Evolutionary conservation across 2,797 vertebrate species (phyloP), one percentile per base, ranked within the genome.

Genomic region (Chrysolophus pictus): DNA sequence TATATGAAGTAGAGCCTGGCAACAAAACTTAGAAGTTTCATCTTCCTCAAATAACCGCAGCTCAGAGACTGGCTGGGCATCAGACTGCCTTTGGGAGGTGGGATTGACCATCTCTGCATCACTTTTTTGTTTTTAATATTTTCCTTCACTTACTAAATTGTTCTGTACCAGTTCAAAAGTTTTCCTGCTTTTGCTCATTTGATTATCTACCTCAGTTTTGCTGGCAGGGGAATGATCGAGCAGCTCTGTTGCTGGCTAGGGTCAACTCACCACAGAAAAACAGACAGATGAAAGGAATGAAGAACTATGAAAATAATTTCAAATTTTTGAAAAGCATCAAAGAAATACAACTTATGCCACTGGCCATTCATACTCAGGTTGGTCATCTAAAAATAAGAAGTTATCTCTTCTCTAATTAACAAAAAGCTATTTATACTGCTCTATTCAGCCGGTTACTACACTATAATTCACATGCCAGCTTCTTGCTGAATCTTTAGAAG

Each of bases 401-500:
- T 5, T 69, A 12, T 69, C 94, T 81, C 46, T 62, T 83, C 35
- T 81, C 14, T 35, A 76, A 60, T 82, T 88, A 94, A 73, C 23
- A 70, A 67, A 41, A 70, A 70, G 10, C 56, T 76, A 70, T 60
- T 93, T 87, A 21, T 56, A 68, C 71, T 0, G 0, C 19, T 53
- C 42, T 51, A 47, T 23, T 79, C 60, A 70, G 17, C 60, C 73
- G 76, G 51, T 49, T 29, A 58, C 42, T 60, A 18, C 19, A 26
- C 5, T 41, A 37, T 47, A 87, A 88, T 71, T 82, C 49, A 35
- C n/a, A 56, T 26, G 35, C 11, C 69, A n/a, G n/a, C 10, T 84
- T 47, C 68, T 58, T 82, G 31, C 0, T n/a, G 47, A 93, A 87
- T 7, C 29, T 75, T 81, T 64, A 23, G 17, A 78, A 63, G n/a